phyloP scores from a whole-genome alignment of 2,797 vertebrate genomes.

The Spondyliosoma cantharus region DNA sequence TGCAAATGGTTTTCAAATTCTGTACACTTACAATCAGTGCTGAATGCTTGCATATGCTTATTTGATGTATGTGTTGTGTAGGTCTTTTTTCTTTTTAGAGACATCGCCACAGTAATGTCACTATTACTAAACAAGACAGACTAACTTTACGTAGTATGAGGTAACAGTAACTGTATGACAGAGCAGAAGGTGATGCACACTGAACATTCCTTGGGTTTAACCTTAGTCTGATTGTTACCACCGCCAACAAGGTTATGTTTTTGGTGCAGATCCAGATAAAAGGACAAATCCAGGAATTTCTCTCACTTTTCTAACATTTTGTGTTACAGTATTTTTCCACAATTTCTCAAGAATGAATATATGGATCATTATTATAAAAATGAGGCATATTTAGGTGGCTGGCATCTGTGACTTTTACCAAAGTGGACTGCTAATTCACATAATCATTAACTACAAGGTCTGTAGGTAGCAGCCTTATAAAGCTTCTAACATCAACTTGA shows the following conservation, averaged over 20 bases:
- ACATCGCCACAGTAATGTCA: background rate
- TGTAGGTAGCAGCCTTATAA: constrained; percentile 2
- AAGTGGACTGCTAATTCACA: background rate
- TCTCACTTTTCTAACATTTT: too few species aligned
- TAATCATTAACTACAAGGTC: background rate
- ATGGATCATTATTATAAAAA: too few species aligned
- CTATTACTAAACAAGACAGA: constrained; percentile 6
- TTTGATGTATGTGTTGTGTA: background rate
- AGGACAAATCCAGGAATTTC: too few species aligned
- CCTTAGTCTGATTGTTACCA: background rate
- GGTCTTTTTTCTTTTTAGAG: background rate
- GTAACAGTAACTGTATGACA: background rate
- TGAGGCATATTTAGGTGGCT: too few species aligned
- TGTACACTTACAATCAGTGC: background rate
- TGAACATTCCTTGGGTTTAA: too few species aligned
- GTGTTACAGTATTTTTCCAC: too few species aligned
- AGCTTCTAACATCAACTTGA: too few species aligned
- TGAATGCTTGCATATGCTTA: background rate
- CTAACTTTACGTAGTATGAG: background rate
- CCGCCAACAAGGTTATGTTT: too few species aligned
- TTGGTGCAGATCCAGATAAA: too few species aligned
- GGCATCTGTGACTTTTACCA: too few species aligned
- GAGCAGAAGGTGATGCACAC: background rate
- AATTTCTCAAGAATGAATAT: too few species aligned
- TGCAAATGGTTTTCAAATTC: constrained; percentile 10